Conservation (phyloP, 2,113 vertebrate species). For the Hiodon tergisus region DNA sequence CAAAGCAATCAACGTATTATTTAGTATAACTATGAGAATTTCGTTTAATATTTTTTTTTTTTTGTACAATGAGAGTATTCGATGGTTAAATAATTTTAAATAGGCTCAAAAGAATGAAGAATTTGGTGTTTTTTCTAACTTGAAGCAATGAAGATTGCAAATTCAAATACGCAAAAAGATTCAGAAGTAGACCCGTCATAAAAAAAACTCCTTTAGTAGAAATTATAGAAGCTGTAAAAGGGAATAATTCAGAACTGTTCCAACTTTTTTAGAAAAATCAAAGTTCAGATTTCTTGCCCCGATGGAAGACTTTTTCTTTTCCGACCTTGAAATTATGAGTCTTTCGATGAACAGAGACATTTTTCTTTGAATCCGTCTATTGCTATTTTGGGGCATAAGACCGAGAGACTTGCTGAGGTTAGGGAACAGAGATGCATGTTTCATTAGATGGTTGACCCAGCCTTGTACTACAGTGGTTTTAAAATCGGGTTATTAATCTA, state of each 20-base stretch:
- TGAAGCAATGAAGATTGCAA: too few relatives aligned
- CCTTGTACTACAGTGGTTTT: slow-evolving; percentile 1
- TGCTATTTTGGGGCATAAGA: slow-evolving; percentile 13
- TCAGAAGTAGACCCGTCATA: too few relatives aligned
- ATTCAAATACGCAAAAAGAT: too few relatives aligned
- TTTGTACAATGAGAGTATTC: too few relatives aligned
- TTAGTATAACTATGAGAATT: too few relatives aligned
- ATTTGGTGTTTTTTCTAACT: too few relatives aligned
- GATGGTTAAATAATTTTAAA: too few relatives aligned
- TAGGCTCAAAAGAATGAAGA: too few relatives aligned
- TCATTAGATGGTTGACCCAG: neutral
- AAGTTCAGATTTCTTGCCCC: neutral
- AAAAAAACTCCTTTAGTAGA: too few relatives aligned
- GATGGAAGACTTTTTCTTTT: neutral
- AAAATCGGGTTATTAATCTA: neutral
- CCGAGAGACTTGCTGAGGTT: neutral
- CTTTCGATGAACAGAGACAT: neutral
- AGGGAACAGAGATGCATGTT: neutral
- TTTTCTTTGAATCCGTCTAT: slow-evolving; percentile 7
- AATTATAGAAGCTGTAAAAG: too few relatives aligned
- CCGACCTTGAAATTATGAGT: slow-evolving; percentile 15
- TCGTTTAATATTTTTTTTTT: too few relatives aligned
- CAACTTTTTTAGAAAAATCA: neutral
- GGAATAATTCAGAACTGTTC: neutral
- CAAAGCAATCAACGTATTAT: too few relatives aligned